Base-by-base conservation (phyloP, 2,797 vertebrate genomes). In the Pteronotus mesoamericanus region DNA sequence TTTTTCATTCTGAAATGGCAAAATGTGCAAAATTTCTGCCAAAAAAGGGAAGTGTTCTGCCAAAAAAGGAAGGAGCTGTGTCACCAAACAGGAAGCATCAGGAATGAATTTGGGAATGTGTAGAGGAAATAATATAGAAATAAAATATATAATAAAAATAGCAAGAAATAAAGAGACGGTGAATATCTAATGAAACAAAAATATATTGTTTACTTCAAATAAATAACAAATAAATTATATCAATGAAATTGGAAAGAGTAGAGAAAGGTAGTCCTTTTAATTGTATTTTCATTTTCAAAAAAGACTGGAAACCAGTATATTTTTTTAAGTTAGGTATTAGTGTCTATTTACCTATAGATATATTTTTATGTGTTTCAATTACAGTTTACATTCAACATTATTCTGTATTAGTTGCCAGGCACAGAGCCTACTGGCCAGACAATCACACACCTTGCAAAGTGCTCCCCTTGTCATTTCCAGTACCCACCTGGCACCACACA, bases 171-270 rank as follows among this genome's bases (percentile, higher is more conserved):
- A 78, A 93, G 34, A 74, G 19, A 79, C 6, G 34, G 34, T 71
- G 22, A 93, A 95, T 86, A 8, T 74, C 44, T 89, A 91, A 34
- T 44, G 29, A 15, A 94, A 92, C 19, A 87, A 66, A 89, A 72
- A 10, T 72, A 29, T 1, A 66, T 4, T 0, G 9, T 91, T 84
- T 57, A 86, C 19, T 77, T 51, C 15, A 89, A 92, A 83, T 55
- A 92, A 94, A 71, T 55, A 94, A 16, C 18, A 97, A 95, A 71
- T 84, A 86, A 82, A 94, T 85, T 94, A 87, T 86, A 68, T 5
- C 59, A 96, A 71, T 86, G 77, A 96, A 98, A 94, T 24, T 5
- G 91, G 21, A 90, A 55, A 91, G 51, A 72, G 79, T 91, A 48
- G 85, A 39, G 72, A 53, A 89, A 0, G n/a, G 79, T 29, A 91